These are phyloP conservation scores for Eupithecia vulgata DNA, from an alignment of 2,888 invertebrate genomes.

Conservation along the genomic window DNA sequence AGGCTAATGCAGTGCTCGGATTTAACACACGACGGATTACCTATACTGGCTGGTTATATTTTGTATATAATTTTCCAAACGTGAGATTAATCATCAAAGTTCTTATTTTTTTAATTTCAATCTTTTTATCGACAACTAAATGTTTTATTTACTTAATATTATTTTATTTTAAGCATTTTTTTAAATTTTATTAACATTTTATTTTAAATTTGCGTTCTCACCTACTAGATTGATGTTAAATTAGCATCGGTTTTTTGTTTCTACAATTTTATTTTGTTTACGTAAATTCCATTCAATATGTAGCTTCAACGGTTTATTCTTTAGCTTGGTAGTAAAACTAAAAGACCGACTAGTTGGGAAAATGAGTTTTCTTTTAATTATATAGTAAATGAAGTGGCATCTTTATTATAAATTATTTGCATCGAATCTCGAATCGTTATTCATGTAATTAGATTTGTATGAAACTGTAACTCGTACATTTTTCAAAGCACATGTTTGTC, in stretches of 20 bases:
- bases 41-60: conserved; percentile 58
- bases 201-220: conserved; percentile 15
- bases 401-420: conserved; percentile 35
- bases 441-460: conserved; percentile 32
- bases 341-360: not conserved
- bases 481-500: not conserved
- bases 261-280: not conserved
- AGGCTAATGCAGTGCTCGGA: conserved; percentile 54
- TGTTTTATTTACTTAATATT: conserved; percentile 25
- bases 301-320: not conserved
- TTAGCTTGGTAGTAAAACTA: not conserved
- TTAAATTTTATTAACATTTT: not conserved
- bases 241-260: not conserved
- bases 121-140: conserved; percentile 9
- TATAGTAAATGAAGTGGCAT: conserved; percentile 13
- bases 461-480: conserved; percentile 13
- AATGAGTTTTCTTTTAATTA: not conserved
- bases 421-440: conserved; percentile 54
- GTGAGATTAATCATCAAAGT: conserved; percentile 47
- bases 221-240: not conserved
- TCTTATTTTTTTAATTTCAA: conserved; percentile 39
- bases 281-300: not conserved
- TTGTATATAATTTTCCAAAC: conserved; percentile 60
- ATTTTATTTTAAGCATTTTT: conserved; percentile 19
- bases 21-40: conserved; percentile 22